Percentiles rank a stretch among this genome's conserved stretches.
Conservation (phyloP, 2,113 vertebrate genomes). For the Eupsittula cactorum region DNA sequence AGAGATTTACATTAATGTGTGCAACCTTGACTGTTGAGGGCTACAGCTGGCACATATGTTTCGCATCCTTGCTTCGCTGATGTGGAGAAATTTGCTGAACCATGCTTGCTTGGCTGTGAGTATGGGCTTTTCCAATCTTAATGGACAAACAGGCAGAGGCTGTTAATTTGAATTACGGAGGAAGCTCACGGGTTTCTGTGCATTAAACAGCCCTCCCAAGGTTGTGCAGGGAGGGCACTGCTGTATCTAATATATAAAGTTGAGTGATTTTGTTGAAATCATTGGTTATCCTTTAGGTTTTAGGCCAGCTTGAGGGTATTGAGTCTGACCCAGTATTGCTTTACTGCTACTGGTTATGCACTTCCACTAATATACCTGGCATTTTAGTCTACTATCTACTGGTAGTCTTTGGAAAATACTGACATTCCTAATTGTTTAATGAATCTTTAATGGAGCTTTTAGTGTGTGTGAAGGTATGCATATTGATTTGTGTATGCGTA, state of each 20-base stretch:
- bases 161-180: background rate
- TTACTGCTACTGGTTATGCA: background rate
- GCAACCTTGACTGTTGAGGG: background rate
- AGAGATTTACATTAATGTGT: background rate
- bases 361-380: background rate
- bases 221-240: background rate
- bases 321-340: background rate
- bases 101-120: background rate
- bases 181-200: background rate
- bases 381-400: background rate
- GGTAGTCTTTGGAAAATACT: constrained; percentile 1
- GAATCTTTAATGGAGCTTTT: constrained; percentile 9
- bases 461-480: background rate
- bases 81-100: background rate
- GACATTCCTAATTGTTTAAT: constrained; percentile 7
- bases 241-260: background rate
- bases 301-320: background rate
- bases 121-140: background rate
- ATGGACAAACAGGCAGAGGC: background rate
- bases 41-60: background rate
- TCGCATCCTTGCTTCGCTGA: background rate
- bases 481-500: background rate
- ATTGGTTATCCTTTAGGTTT: background rate
- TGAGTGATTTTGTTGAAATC: background rate
- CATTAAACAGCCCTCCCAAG: background rate